Evolutionary conservation across 2,113 vertebrate species (phyloP), one percentile per base, ranked within the genome.

Genomic region (Ictidomys tridecemlineatus): DNA sequence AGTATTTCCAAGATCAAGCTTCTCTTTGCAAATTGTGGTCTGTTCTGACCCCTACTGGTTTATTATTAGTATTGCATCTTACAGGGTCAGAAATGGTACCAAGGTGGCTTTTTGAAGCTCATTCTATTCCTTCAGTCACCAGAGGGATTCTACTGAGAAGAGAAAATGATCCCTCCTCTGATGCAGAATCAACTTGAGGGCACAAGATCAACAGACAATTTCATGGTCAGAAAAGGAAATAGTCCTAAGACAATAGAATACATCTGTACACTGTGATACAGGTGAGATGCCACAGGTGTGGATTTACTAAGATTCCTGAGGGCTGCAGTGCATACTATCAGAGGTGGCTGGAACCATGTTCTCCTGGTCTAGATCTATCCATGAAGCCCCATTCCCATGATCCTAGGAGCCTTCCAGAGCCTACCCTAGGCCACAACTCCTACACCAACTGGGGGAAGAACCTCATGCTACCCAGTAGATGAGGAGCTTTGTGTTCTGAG

Each of bases 61-160:
- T 2, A 18, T 61, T n/a, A 13, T 67, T 10, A 53, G 51, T 10
- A 88, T n/a, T 51, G 28, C 39, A 39, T 1, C 17, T 72, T 20
- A 14, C 0, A 30, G 17, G 28, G 13, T 51, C 32, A 67, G 4
- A 14, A 10, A 12, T 5, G 24, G 39, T 10, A 0, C 34, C 1
- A 56, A 56, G 53, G 16, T 5, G 17, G 5, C 53, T 56, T 56
- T n/a, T n/a, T n/a, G 37, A 42, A 42, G 26, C 37, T 84, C 26
- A 20, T 83, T 7, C 26, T 32, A 26, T 5, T 65, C 16, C 37
- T 18, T 14, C 37, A 12, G 8, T 39, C 37, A 30, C 37, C 28
- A 30, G 14, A 30, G 14, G 2, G 26, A 61, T 42, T 22, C 48
- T 79, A 34, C 18, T n/a, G 9, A 6, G 48, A 79, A 56, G 16